Evolutionary conservation across 2,888 invertebrate species (phyloP), one percentile per base, ranked within the genome.

Genomic region (Cactoblastis cactorum): DNA sequence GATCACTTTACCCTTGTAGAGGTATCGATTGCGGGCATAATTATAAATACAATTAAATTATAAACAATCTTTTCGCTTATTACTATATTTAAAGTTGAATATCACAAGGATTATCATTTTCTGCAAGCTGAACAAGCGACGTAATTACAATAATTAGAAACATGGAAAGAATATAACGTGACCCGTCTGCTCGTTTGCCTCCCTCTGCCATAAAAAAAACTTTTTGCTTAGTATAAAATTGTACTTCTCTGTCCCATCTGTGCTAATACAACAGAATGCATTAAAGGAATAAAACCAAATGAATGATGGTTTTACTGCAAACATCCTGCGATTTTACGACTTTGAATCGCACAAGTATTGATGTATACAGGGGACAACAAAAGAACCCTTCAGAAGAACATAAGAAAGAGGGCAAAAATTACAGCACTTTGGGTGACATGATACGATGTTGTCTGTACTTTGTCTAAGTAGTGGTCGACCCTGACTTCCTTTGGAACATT

Each of bases 261-360:
- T 38, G 38, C 18, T 6, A 14, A 14, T 18, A 38, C 38, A 19
- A 19, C 18, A 18, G 38, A 18, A 11, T 17, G 18, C 38, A 38
- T 38, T 18, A 38, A 38, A 38, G 18, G 18, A 38, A 11, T 37
- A 38, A 38, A 18, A 28, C 18, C 38, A 11, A 37, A 37, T 11
- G 18, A 38, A 38, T 38, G 38, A 15, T 18, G 38, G 38, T 18
- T 19, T 19, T 38, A 38, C 38, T 17, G 18, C 38, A 11, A 38
- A 18, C 38, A 38, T 38, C 38, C 38, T 38, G n/a, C 38, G 18
- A 38, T 38, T 38, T 38, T 38, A 38, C 11, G 38, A 38, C 18
- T 38, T n/a, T 18, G 38, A 38, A 38, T 38, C 18, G 18, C 38
- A 38, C 17, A 0, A 18, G 38, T 38, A 18, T 19, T 35, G 35